Conservation (phyloP, 2,113 vertebrate species). For the Poecile atricapillus region DNA sequence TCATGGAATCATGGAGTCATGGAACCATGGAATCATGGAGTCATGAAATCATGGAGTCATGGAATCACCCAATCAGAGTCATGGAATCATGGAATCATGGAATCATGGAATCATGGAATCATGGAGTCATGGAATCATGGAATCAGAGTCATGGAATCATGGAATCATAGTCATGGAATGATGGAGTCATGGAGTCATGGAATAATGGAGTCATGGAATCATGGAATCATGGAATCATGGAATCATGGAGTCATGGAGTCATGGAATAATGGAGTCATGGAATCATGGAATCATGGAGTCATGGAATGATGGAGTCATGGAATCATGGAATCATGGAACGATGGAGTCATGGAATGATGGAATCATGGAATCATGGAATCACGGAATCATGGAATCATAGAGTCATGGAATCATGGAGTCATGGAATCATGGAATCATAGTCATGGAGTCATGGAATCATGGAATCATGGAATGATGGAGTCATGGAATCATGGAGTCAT, state of each 20-base stretch:
- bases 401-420: rapidly evolving
- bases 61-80: not conserved
- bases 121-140: rapidly evolving
- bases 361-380: rapidly evolving
- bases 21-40: not conserved
- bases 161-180: too few species aligned
- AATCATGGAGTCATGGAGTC: not conserved
- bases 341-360: rapidly evolving
- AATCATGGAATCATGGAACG: rapidly evolving
- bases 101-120: rapidly evolving
- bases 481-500: not conserved
- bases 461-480: not conserved
- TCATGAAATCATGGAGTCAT: not conserved
- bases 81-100: not conserved
- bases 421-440: rapidly evolving
- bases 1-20: not conserved
- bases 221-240: not conserved
- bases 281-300: not conserved
- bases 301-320: rapidly evolving
- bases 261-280: not conserved
- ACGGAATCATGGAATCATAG: rapidly evolving
- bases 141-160: not conserved
- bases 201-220: not conserved
- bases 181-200: rapidly evolving
- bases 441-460: not conserved